Base-by-base conservation (phyloP, 2,888 invertebrate genomes). In the Oscheius onirici region DNA sequence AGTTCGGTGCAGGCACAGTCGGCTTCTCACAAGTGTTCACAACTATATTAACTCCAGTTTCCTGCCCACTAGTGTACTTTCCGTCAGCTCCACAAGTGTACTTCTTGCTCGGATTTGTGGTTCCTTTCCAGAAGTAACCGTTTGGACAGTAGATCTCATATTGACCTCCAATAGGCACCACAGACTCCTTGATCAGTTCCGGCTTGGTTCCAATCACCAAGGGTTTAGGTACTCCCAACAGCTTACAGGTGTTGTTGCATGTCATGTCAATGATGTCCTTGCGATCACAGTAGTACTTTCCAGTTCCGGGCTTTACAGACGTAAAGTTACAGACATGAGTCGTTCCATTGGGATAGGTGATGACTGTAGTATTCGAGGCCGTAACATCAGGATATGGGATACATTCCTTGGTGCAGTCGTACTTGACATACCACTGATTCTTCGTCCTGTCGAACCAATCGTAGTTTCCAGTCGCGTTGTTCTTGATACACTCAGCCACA, bases 111-210 rank as follows among this genome's bases (percentile, higher is more conserved):
- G 28, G 2, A n/a, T 46, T 63, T 2, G 26, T 63, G 6, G 63
- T 63, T 26, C 34, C 63, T 1, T 63, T 63, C 22, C 43, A 63
- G n/a, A 63, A 26, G n/a, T 15, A 20, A 8, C 63, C 63, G n/a
- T 49, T 24, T 3, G 63, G 63, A 49, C 63, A 63, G 11, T 63
- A 43, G 34, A 63, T n/a, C 11, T 24, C 28, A 20, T 49, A 63
- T 15, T 28, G 44, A 1, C 49, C 46, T 15, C 26, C 49, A n/a
- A 63, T n/a, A 2, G n/a, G 46, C 1, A 63, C 51, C 11, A 63
- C 11, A 6, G 0, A 17, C 24, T 24, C 22, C 54, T 11, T 55
- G 34, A 13, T 55, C 15, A 13, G 2, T 17, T 28, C 58, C 20
- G 58, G 58, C 10, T 34, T 22, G n/a, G 40, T 2, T 34, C 11